Percentiles rank a stretch among this genome's conserved stretches.
Evolutionary conservation across 2,888 invertebrate genomes (phyloP).

Genomic region (Teleogryllus oceanicus): DNA sequence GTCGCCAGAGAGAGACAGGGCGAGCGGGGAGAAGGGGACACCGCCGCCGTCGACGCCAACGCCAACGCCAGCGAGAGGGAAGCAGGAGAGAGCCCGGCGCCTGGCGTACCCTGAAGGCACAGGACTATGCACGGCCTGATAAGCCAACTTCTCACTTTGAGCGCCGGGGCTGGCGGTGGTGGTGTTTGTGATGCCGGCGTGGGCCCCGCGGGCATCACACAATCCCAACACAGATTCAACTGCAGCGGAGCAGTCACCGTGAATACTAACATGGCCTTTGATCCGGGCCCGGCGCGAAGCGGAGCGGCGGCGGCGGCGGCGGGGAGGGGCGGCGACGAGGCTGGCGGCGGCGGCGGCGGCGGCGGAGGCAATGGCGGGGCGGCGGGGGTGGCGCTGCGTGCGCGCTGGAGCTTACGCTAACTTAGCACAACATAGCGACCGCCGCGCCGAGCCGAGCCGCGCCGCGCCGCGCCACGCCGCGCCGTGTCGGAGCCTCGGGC

Average conservation of each 20-base stretch:
- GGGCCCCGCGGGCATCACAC: slow-evolving; percentile 12
- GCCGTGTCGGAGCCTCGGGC: neutral
- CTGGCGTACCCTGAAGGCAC: neutral
- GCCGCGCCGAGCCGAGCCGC: neutral
- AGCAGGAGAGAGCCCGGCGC: neutral
- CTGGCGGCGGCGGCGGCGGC: neutral
- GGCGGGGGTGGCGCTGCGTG: neutral
- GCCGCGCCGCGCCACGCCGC: neutral
- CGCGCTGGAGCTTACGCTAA: slow-evolving; percentile 31
- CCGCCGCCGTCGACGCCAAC: neutral
- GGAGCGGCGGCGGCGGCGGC: neutral
- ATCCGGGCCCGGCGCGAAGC: neutral
- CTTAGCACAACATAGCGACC: slow-evolving; percentile 25
- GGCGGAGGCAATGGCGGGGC: neutral
- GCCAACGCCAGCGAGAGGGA: neutral
- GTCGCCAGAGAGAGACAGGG: neutral
- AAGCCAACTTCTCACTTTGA: slow-evolving; percentile 34
- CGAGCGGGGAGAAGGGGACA: neutral
- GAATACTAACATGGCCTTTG: slow-evolving; percentile 26
- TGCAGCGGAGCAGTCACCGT: slow-evolving; percentile 26
- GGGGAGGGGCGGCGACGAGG: neutral
- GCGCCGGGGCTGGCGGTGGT: slow-evolving; percentile 26
- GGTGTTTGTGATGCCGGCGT: slow-evolving; percentile 30
- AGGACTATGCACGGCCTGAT: slow-evolving; percentile 25
- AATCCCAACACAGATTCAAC: slow-evolving; percentile 24